Base-by-base conservation (phyloP, 1,140 invertebrate species). In the Psix sp. region DNA sequence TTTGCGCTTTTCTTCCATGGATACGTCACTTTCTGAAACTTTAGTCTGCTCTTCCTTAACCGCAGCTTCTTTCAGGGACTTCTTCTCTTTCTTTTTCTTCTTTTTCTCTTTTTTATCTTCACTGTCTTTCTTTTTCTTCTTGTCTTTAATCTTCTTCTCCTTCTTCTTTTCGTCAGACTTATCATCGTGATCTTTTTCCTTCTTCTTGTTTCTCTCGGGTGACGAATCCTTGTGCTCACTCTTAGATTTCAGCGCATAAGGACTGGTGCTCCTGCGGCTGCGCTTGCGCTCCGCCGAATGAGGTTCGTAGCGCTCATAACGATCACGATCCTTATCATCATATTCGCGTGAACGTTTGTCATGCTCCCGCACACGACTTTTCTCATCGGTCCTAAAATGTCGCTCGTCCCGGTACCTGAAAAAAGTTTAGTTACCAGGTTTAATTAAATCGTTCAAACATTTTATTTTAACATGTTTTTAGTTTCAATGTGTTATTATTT, bases 131-230 rank as follows among this genome's bases (percentile, higher is more conserved):
- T 86, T 82, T 52, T 87, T 87, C 20, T 89, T 87, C 39, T 87
- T 87, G 7, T 88, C 88, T 66, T 88, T 91, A 29, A 88, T 89
- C 52, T 84, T 89, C 76, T 87, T 88, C 24, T 86, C 87, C 40
- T 88, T 89, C 54, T 87, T 88, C 48, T 84, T 85, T 15, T 88
- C 82, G 1, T 86, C 86, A 0, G 76, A 29, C 31, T 76, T 81
- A 14, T 86, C 80, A 4, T 86, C 84, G 15, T 84, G 82, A 36
- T 87, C 85, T 33, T 85, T 87, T 1, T 89, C 86, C 43, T 86
- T 85, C 26, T 87, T 86, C 42, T 83, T 85, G 3, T 75, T 75
- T 18, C 87, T 80, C 67, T 88, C 86, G 1, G 83, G 83, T 0
- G 82, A 86, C 16, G 62, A 39, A 45, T 85, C 84, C 38, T 85